Evolutionary conservation across 2,888 invertebrate species (phyloP), one percentile per base, ranked within the genome.

Genomic region (Drosophila kuntzei): DNA sequence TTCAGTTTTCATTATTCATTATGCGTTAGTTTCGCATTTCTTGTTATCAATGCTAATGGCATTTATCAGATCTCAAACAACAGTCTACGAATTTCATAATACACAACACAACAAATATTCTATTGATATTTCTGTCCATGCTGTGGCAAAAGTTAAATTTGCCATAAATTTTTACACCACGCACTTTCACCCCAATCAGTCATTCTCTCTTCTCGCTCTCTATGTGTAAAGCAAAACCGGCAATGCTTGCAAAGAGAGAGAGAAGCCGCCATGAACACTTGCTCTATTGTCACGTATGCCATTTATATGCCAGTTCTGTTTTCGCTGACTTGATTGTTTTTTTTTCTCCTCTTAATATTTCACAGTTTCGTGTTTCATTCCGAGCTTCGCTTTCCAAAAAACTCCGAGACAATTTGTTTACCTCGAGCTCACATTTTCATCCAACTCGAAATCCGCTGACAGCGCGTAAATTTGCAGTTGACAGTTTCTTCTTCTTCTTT

Each of bases 271-370:
- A 85, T 88, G 55, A 22, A 50, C 50, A 61, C 61, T 63, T 61
- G 18, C 46, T 61, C 11, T 53, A 50, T 74, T 62, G 89, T 76
- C 84, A 89, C 84, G 84, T 85, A 87, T 43, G 62, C 84, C 84
- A 73, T 66, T 67, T 16, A 41, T 43, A 54, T 53, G 72, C 47
- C 58, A 64, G 62, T 58, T 62, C 49, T 63, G 32, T 37, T 37
- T 59, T 47, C 57, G 75, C 74, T 71, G 62, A 67, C 12, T 76
- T 34, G 32, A 59, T 49, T 66, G 46, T 59, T 55, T 70, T 53
- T 59, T 55, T 70, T 53, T 4, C 27, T 9, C 34, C 49, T 46
- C 36, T 54, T 46, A 5, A 36, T 18, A 34, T 50, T 65, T 61
- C 43, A 51, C 25, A 39, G 63, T 41, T 25, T 73, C 78, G 43